Evolutionary conservation across 1,140 invertebrate species (phyloP).

Genomic region (Rhopalosiphum padi): DNA sequence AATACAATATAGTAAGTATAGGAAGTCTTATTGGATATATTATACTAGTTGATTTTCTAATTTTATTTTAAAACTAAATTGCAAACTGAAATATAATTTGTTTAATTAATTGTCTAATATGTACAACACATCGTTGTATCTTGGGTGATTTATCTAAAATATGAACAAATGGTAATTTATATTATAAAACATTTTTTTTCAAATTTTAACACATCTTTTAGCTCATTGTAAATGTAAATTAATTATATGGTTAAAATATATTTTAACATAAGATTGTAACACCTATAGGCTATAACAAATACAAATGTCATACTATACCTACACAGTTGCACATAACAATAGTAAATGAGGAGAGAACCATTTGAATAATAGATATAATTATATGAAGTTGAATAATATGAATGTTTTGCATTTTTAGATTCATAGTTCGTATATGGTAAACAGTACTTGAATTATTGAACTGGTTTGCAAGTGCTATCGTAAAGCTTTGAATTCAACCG

Average conservation of each 20-base stretch:
- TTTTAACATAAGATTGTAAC: no score
- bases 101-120: neutral
- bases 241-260: neutral
- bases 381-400: neutral
- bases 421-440: neutral
- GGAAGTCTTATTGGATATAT: neutral
- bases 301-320: neutral
- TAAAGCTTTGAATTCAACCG: neutral
- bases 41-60: neutral
- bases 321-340: neutral
- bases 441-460: neutral
- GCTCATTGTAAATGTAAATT: neutral
- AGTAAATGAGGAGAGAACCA: neutral
- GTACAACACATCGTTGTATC: no score
- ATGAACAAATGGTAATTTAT: neutral
- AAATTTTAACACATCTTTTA: neutral
- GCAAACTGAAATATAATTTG: neutral
- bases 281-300: neutral
- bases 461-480: neutral
- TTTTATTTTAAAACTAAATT: neutral
- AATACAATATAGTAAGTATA: no score
- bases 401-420: neutral
- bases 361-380: neutral
- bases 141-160: no score
- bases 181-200: neutral